Evolutionary conservation across 2,797 vertebrate genomes (phyloP), one percentile per base, ranked within the genome.

Genomic region (Coranthus polyacanthus): DNA sequence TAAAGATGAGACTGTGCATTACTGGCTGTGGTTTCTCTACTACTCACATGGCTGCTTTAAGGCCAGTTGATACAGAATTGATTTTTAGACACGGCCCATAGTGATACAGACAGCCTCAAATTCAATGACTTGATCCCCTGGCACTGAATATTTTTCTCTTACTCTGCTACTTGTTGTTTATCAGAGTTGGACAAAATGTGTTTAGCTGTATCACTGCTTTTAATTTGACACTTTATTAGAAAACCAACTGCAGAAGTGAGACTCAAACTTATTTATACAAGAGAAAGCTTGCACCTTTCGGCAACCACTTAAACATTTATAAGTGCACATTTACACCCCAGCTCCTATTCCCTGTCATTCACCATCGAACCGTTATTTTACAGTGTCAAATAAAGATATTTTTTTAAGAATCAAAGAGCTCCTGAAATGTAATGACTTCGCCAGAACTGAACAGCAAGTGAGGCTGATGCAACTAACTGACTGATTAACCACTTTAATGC

Each of bases 401-500:
- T 29, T 29, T 7, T 29, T 29, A 29, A 29, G 26, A 29, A n/a
- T n/a, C n/a, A n/a, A n/a, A n/a, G n/a, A 6, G 7, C 15, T 62
- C 59, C 34, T 21, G 11, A 45, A 26, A 64, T n/a, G 3, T 1
- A 38, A 13, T 2, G 26, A 29, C 3, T 29, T 6, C 1, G 1
- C 26, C 3, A 29, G 58, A 55, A 77, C 42, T 72, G 65, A 79
- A 64, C 57, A 78, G 37, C 71, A 77, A 61, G 57, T 67, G 57
- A 72, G 56, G 42, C 63, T 76, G 65, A 80, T 70, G 16, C 50
- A 49, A 21, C 74, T 68, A 78, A 74, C 26, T 47, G 58, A 73
- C 68, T 78, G 66, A 17, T 20, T 59, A 81, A 73, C 26, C 20
- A n/a, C 45, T 39, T 32, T 69, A 62, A 85, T 64, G 53, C 69